Evolutionary conservation across 1,140 invertebrate genomes (phyloP).

Genomic region (Phortica variegata): DNA sequence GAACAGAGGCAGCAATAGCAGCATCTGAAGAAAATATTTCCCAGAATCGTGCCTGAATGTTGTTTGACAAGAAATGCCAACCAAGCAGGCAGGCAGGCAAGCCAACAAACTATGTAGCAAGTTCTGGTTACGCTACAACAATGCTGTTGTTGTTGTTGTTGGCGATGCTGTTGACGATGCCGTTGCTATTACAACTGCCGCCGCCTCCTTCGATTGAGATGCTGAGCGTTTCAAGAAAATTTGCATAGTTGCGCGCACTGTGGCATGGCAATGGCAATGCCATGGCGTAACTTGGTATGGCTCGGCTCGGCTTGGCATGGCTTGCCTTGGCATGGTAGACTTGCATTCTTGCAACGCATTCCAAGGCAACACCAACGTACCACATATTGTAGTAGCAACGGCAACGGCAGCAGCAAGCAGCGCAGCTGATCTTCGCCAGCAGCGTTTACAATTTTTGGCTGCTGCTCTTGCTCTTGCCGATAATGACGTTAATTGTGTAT

Average conservation of each 20-base stretch:
- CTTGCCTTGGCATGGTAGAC: slow-evolving; percentile 26
- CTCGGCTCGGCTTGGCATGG: neutral
- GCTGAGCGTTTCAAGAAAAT: slow-evolving; percentile 29
- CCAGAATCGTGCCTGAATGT: slow-evolving; percentile 55
- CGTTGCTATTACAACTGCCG: neutral
- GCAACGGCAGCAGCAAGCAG: slow-evolving; percentile 17
- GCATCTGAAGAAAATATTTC: slow-evolving; percentile 43
- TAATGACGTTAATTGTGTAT: too few relatives aligned
- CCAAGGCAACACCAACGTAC: too few relatives aligned
- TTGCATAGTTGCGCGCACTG: slow-evolving; percentile 53
- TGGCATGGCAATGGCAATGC: slow-evolving; percentile 24
- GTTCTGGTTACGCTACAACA: too few relatives aligned
- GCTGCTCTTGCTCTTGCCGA: too few relatives aligned
- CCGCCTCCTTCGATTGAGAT: slow-evolving; percentile 11
- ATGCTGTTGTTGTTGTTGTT: neutral
- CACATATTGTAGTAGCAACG: too few relatives aligned
- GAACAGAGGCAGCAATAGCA: too few relatives aligned
- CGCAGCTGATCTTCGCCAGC: slow-evolving; percentile 1
- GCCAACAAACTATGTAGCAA: too few relatives aligned
- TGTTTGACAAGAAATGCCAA: slow-evolving; percentile 16
- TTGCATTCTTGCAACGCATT: slow-evolving; percentile 28
- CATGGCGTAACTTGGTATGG: slow-evolving; percentile 23
- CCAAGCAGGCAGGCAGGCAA: too few relatives aligned
- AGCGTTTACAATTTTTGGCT: too few relatives aligned
- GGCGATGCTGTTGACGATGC: neutral